Evolutionary conservation across 2,113 vertebrate species (phyloP).

Genomic region (Silurus meridionalis): DNA sequence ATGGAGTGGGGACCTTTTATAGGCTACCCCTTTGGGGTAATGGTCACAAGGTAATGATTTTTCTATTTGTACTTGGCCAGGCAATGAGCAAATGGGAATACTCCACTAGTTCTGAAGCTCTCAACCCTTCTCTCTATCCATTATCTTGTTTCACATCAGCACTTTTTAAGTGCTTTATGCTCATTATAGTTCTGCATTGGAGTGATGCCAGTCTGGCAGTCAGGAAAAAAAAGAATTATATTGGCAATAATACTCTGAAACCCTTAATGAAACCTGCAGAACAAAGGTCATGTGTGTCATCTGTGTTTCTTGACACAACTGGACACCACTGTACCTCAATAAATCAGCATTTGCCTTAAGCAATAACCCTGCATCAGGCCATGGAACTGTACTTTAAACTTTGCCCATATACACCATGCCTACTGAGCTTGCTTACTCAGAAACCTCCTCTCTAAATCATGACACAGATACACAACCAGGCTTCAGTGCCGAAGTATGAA

Average conservation of each 20-base stretch:
- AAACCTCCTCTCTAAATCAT: not conserved
- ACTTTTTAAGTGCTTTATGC: constrained; percentile 19
- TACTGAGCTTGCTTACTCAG: not conserved
- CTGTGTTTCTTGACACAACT: not conserved
- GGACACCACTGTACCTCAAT: no score
- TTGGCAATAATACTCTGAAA: constrained; percentile 14
- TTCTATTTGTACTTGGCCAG: constrained; percentile 24
- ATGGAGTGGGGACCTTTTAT: not conserved
- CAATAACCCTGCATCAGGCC: not conserved
- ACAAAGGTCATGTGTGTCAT: constrained; percentile 3
- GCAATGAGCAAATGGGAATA: constrained; percentile 27
- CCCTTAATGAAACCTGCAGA: not conserved
- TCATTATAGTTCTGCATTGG: constrained; percentile 26
- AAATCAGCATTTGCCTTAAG: not conserved
- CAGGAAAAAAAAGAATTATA: constrained; percentile 17
- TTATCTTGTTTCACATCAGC: constrained; percentile 22
- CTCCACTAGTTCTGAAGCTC: constrained; percentile 1
- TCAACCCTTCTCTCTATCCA: constrained; percentile 17
- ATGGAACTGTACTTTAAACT: no score
- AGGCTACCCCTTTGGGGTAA: constrained; percentile 19
- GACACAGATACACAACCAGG: not conserved
- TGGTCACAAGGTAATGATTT: constrained; percentile 30
- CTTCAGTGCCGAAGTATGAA: not conserved
- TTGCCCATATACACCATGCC: not conserved
- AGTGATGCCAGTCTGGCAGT: constrained; percentile 8